Evolutionary conservation across 2,888 invertebrate species (phyloP).

Genomic region (Ophion ventricosus): DNA sequence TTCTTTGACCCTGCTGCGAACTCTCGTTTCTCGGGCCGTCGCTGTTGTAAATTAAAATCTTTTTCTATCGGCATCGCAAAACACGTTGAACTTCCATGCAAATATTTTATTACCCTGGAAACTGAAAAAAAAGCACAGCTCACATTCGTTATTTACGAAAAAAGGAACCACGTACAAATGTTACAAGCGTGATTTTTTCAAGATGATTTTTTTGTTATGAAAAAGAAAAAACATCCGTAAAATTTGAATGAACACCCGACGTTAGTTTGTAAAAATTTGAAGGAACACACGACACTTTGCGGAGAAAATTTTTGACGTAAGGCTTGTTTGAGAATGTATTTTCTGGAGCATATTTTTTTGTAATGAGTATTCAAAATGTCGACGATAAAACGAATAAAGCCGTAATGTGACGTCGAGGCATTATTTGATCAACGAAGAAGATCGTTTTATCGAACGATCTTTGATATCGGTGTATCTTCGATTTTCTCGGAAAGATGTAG

Average conservation of each 20-base stretch:
- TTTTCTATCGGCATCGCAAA: background rate
- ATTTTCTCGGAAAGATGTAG: slow-evolving; percentile 16
- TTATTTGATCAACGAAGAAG: slow-evolving; percentile 27
- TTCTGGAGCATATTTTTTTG: background rate
- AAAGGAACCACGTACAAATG: no score
- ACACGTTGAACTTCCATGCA: background rate
- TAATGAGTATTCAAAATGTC: background rate
- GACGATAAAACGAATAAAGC: slow-evolving; percentile 7
- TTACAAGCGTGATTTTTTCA: no score
- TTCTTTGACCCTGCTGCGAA: background rate
- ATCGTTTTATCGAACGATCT: slow-evolving; percentile 27
- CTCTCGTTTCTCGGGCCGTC: background rate
- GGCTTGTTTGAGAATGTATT: background rate
- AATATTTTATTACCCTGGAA: background rate
- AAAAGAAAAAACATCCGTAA: no score
- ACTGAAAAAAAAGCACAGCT: background rate
- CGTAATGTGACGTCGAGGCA: background rate
- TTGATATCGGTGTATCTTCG: slow-evolving; percentile 30
- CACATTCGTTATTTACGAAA: no score
- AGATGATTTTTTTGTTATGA: no score
- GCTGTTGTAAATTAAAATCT: background rate
- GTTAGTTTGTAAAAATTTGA: no score
- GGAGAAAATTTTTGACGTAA: background rate
- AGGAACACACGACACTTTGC: no score
- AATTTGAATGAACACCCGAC: no score